Conservation (phyloP, 1,140 invertebrate genomes). For the Trissolcus basalis region DNA sequence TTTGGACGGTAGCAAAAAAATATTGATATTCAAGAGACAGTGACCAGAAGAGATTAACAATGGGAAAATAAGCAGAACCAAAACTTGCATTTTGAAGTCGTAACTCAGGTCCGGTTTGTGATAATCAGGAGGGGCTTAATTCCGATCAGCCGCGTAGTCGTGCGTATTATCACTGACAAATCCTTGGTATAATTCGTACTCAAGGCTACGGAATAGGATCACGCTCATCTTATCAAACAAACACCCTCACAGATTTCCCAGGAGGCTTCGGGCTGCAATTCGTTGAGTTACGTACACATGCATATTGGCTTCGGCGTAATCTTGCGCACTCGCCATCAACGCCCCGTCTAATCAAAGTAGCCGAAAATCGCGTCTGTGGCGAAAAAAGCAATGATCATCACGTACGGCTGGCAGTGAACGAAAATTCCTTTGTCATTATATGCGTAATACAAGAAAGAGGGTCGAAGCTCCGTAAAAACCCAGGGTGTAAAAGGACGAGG, state of each 20-base stretch:
- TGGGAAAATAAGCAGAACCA: no score
- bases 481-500: constrained; percentile 35
- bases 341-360: constrained; percentile 54
- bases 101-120: constrained; percentile 16
- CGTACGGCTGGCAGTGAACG: constrained; percentile 23
- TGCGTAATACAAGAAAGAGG: constrained; percentile 38
- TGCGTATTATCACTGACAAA: constrained; percentile 52
- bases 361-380: constrained; percentile 29
- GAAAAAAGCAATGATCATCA: constrained; percentile 40
- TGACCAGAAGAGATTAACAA: no score
- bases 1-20: no score
- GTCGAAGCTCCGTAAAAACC: constrained; percentile 47
- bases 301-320: constrained; percentile 16
- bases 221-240: constrained; percentile 64
- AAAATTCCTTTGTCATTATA: constrained; percentile 37
- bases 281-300: constrained; percentile 32
- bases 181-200: constrained; percentile 54
- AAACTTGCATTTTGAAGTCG: not conserved
- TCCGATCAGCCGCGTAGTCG: constrained; percentile 37
- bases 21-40: no score
- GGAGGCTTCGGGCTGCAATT: constrained; percentile 43
- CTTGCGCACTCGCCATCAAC: constrained; percentile 20
- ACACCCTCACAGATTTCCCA: constrained; percentile 63
- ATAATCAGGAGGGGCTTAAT: constrained; percentile 31
- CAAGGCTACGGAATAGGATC: constrained; percentile 59